Conservation (phyloP, 2,888 invertebrate genomes). For the Gandaritis pyraliata region DNA sequence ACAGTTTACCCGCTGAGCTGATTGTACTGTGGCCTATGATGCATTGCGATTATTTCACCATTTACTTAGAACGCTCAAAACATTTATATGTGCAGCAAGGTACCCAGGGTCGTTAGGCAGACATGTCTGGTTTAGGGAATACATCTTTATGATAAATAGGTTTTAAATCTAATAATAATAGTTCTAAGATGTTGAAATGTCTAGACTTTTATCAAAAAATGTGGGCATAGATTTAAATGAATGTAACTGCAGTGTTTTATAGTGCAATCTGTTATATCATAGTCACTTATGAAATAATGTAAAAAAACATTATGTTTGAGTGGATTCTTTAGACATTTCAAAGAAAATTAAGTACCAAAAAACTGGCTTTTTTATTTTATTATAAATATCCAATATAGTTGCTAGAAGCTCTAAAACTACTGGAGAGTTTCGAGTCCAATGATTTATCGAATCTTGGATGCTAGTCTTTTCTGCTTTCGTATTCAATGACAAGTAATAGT, state of each 20-base stretch:
- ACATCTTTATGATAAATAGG: conserved; percentile 53
- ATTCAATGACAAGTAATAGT: conserved; percentile 23
- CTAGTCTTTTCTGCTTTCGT: conserved; percentile 5
- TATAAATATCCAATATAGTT: background rate
- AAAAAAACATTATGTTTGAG: too few relatives aligned
- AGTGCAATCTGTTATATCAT: too few relatives aligned
- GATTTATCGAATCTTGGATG: conserved; percentile 13
- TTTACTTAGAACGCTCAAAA: conserved; percentile 58
- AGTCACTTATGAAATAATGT: too few relatives aligned
- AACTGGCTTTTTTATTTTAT: background rate
- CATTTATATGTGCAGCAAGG: conserved; percentile 58
- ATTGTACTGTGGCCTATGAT: conserved; percentile 50
- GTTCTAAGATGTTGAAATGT: conserved; percentile 35
- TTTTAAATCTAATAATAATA: conserved; percentile 58
- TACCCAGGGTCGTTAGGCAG: conserved; percentile 65
- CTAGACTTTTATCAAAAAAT: conserved; percentile 5
- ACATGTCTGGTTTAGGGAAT: conserved; percentile 60
- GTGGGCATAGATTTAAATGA: background rate
- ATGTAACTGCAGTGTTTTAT: background rate
- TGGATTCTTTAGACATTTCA: too few relatives aligned
- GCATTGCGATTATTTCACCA: conserved; percentile 71
- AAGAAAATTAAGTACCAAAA: too few relatives aligned
- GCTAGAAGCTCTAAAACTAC: background rate
- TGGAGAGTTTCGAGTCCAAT: conserved; percentile 1
- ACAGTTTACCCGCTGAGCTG: conserved; percentile 43